Conservation (phyloP, 64 coral and sea anemone genomes). For the Dendrophyllia cribrosa region DNA sequence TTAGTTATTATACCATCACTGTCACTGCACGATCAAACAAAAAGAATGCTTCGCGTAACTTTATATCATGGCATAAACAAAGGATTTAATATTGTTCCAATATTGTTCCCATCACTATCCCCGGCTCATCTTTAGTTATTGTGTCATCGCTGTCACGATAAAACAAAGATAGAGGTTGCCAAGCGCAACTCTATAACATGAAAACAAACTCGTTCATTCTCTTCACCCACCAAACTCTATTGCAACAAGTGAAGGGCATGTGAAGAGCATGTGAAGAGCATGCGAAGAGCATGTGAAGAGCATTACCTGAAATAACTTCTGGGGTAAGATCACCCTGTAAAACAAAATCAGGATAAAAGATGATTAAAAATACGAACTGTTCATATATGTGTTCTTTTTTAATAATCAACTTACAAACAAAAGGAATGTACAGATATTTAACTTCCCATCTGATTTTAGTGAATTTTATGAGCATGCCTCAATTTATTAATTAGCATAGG, state of each 20-base stretch:
- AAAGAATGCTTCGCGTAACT: slow-evolving; percentile 75
- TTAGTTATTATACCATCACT: slow-evolving; percentile 76
- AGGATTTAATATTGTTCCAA: background rate
- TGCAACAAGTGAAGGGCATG: background rate
- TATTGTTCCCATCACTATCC: slow-evolving; percentile 60
- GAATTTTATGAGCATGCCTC: no score
- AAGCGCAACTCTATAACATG: slow-evolving; percentile 56
- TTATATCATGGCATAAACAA: background rate
- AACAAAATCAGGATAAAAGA: background rate
- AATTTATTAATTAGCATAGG: no score
- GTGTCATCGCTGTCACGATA: slow-evolving; percentile 76
- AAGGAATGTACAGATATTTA: no score
- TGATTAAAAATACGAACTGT: background rate
- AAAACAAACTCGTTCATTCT: background rate
- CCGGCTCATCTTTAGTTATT: slow-evolving; percentile 62
- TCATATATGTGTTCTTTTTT: no score
- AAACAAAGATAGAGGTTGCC: slow-evolving; percentile 65
- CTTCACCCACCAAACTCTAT: no score
- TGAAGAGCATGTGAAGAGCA: no score
- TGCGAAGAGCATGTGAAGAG: no score
- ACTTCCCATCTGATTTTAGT: no score
- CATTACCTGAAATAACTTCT: background rate
- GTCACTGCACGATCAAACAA: slow-evolving; percentile 80
- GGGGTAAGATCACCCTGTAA: background rate
- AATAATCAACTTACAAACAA: no score